A percentile compares a stretch with the other conserved stretches of the same genome.
Conservation (phyloP, 1,140 invertebrate genomes). For the Apis laboriosa region DNA sequence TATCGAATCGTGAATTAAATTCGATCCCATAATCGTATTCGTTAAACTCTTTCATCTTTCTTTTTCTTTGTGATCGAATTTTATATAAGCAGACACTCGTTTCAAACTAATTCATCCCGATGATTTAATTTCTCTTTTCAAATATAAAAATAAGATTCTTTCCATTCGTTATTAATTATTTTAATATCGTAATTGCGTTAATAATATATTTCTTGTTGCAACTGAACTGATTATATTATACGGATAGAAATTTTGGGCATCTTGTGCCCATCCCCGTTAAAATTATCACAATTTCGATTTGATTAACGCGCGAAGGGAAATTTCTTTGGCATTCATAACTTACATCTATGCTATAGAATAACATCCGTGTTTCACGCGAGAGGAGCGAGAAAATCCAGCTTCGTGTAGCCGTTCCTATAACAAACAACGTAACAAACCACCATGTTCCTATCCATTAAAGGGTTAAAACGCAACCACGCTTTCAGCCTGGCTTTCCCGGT, state of each 20-base stretch:
- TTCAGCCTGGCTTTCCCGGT: not conserved
- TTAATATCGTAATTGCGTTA: no score
- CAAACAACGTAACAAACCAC: constrained; percentile 23
- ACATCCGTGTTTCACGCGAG: not conserved
- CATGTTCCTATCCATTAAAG: not conserved
- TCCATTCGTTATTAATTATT: no score
- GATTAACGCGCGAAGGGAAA: no score
- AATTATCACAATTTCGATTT: no score
- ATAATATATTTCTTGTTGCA: no score
- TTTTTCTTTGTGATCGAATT: not conserved
- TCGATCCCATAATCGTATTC: constrained; percentile 47
- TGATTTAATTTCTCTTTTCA: no score
- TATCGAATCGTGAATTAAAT: constrained; percentile 60
- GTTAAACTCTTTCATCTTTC: constrained; percentile 28
- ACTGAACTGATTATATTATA: no score
- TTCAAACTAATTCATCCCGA: no score
- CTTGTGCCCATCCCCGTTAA: no score
- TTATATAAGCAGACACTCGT: not conserved
- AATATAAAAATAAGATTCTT: no score
- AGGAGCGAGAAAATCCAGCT: not conserved
- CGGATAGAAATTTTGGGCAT: no score
- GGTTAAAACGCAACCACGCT: constrained; percentile 17
- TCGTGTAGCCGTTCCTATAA: not conserved
- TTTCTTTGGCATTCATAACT: no score
- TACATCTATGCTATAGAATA: not conserved